Percentiles rank a stretch among this genome's conserved stretches.
Evolutionary conservation across 2,113 vertebrate species (phyloP).

Genomic region (Cyphomyrus plagiostoma): DNA sequence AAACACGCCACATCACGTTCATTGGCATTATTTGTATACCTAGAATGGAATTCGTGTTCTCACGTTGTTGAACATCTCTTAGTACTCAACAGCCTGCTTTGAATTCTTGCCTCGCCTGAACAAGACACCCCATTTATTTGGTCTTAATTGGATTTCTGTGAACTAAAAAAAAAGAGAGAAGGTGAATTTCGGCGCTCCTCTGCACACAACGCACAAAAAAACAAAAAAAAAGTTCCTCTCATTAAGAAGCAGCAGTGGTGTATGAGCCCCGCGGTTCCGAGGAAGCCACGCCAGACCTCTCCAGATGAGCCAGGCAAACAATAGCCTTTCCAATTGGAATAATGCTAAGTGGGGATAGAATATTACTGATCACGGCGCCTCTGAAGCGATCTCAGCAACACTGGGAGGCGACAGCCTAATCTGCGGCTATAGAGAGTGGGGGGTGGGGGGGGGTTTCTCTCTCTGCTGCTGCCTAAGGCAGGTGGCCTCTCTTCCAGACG

Average conservation of each 20-base stretch:
- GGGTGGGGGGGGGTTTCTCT: not conserved
- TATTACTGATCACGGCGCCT: not conserved
- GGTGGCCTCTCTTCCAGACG: not conserved
- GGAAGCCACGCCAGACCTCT: not conserved
- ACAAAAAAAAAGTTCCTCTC: not conserved
- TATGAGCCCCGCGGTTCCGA: too few species aligned
- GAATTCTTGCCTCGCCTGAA: constrained; percentile 11
- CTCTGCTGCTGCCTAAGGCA: not conserved
- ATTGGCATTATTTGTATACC: not conserved
- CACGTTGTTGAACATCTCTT: not conserved
- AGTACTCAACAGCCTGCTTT: not conserved
- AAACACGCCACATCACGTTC: not conserved
- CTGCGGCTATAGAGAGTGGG: not conserved
- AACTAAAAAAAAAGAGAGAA: not conserved
- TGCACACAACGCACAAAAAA: not conserved
- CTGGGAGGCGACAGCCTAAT: not conserved
- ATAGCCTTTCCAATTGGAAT: not conserved
- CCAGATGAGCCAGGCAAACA: not conserved
- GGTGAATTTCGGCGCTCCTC: not conserved
- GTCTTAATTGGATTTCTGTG: constrained; percentile 1
- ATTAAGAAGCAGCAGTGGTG: not conserved
- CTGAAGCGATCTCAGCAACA: too few species aligned
- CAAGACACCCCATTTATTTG: not conserved
- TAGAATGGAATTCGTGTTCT: not conserved
- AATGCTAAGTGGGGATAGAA: not conserved